Percentiles rank a stretch among this genome's conserved stretches.
These are phyloP conservation scores for Dermolepida albohirtum DNA, from an alignment of 2,888 invertebrate species.

Conservation along the genomic window DNA sequence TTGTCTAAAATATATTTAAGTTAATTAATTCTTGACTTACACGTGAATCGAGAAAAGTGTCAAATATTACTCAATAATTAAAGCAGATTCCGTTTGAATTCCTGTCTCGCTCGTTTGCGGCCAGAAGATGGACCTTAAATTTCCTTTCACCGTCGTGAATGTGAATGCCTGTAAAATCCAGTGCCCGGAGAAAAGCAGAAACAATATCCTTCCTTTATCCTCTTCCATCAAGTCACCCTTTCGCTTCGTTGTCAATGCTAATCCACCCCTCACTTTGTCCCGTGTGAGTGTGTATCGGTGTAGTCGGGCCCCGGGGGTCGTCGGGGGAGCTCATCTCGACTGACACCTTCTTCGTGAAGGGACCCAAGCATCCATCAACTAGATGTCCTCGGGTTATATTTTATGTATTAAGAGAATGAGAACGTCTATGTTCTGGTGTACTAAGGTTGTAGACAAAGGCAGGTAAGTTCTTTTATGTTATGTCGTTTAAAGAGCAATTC, in stretches of 20 bases:
- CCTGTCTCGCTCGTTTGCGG: background rate
- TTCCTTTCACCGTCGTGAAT: constrained; percentile 13
- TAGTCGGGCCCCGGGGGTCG: constrained; percentile 21
- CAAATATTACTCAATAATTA: too few species aligned
- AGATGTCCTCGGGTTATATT: constrained; percentile 41
- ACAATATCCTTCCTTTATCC: constrained; percentile 40
- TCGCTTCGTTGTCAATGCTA: constrained; percentile 40
- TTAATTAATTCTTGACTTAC: too few species aligned
- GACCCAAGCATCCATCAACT: constrained; percentile 31
- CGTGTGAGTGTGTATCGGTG: constrained; percentile 40
- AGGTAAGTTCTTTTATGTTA: constrained; percentile 6
- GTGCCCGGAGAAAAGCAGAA: constrained; percentile 28
- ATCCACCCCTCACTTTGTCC: constrained; percentile 40
- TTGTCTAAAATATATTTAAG: too few species aligned
- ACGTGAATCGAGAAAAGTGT: too few species aligned
- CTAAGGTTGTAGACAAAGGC: constrained; percentile 27
- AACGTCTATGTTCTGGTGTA: constrained; percentile 15
- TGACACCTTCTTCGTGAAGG: constrained; percentile 19
- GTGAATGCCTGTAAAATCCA: constrained; percentile 5
- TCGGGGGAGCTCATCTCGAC: constrained; percentile 12
- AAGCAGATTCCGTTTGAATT: too few species aligned
- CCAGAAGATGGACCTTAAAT: background rate
- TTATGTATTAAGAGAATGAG: constrained; percentile 35
- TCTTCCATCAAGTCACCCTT: constrained; percentile 42
- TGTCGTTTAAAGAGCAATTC: constrained; percentile 11